Base-by-base conservation (phyloP, 2,888 invertebrate species). In the Rotaria socialis region DNA sequence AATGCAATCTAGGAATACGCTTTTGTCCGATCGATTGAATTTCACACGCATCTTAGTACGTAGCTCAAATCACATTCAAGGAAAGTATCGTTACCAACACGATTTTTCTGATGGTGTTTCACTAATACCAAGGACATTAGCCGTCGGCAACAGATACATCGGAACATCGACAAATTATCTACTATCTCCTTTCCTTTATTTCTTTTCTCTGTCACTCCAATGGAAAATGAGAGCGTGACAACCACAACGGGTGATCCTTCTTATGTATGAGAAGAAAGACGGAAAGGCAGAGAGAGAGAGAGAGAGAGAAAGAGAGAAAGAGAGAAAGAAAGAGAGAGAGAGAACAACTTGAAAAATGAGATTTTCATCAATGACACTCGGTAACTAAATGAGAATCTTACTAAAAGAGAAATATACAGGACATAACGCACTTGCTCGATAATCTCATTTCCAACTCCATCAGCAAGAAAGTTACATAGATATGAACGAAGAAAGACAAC, bases 401-500 rank as follows among this genome's bases (percentile, higher is more conserved):
- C 19, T 41, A 16, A 67, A 27, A 67, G 67, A 67, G 35, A 67
- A 27, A 41, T 22, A 55, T 1, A 55, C 22, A 22, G 22, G 19
- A 41, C 0, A 41, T 67, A 16, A 67, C 16, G 35, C 67, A 67
- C 35, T 67, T 67, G 67, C 67, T 14, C 35, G 35, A 67, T 67
- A 67, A 67, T 67, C 67, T 67, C 19, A 67, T 67, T 67, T 67
- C 35, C 35, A 19, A 67, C 19, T 67, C 19, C 19, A 67, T 35
- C 67, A 41, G 19, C 19, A 67, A 67, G 35, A 67, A 67, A 67
- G 27, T 60, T 60, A 27, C 60, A 60, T 41, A 67, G 67, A 67
- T 67, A 67, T 67, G 67, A 67, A 67, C 67, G 67, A 67, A 67
- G 67, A 67, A 67, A 67, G 67, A 35, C 67, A 67, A 67, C 67